A percentile compares a stretch with the other conserved stretches of the same genome.
These are phyloP conservation scores for Agrochola circellaris DNA, from an alignment of 2,888 invertebrate species.

Conservation along the genomic window DNA sequence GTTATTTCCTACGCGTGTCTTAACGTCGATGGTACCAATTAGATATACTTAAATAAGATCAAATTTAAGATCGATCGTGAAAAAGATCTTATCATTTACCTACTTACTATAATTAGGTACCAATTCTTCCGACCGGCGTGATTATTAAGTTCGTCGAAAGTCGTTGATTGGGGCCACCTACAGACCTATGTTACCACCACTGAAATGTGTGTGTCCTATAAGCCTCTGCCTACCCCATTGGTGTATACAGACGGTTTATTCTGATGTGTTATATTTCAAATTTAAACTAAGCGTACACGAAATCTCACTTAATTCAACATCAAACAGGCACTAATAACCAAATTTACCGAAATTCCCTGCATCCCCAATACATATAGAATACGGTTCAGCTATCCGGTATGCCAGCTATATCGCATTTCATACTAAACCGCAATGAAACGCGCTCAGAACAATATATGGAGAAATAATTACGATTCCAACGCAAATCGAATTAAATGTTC, in stretches of 20 bases:
- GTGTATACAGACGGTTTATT: background rate
- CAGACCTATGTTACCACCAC: background rate
- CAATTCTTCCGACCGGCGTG: background rate
- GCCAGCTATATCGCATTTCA: slow-evolving; percentile 15
- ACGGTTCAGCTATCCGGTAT: background rate
- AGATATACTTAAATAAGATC: background rate
- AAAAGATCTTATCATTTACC: too few relatives aligned
- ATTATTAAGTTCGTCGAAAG: background rate
- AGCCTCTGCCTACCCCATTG: too few relatives aligned
- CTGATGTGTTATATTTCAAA: background rate
- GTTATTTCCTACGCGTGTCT: background rate
- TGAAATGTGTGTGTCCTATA: background rate
- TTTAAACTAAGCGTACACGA: background rate
- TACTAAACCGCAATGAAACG: slow-evolving; percentile 41
- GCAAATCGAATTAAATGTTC: slow-evolving; percentile 47
- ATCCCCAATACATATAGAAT: background rate
- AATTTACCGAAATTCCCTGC: background rate
- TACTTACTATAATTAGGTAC: background rate
- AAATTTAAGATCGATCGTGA: background rate
- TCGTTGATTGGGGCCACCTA: background rate
- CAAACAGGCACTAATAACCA: slow-evolving; percentile 10
- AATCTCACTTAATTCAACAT: background rate
- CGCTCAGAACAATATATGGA: slow-evolving; percentile 20
- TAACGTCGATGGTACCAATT: background rate
- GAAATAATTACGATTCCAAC: slow-evolving; percentile 51